Conservation (phyloP, 64 coral and sea anemone species). For the Stichodactyla mertensii region DNA sequence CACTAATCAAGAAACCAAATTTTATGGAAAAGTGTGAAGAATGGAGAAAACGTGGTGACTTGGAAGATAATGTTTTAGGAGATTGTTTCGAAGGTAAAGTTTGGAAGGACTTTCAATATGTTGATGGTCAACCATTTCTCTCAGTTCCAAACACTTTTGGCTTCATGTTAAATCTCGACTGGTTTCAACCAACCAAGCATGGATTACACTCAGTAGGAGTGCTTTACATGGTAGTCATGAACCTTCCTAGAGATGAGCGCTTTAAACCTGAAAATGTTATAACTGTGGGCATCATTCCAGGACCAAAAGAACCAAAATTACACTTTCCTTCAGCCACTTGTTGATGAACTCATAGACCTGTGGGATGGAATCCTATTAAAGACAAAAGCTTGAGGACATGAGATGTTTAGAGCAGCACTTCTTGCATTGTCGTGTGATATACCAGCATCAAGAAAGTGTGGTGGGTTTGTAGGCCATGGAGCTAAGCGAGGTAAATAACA, state of each 20-base stretch:
- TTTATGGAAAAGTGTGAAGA: constrained; percentile 51
- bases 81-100: constrained; percentile 47
- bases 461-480: constrained; percentile 57
- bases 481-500: constrained; percentile 41
- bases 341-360: constrained; percentile 45
- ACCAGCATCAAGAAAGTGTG: constrained; percentile 66
- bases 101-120: constrained; percentile 51
- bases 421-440: constrained; percentile 62
- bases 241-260: constrained; percentile 59
- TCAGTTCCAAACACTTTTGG: constrained; percentile 39
- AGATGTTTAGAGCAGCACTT: constrained; percentile 34
- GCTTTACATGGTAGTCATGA: constrained; percentile 60
- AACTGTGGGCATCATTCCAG: constrained; percentile 61
- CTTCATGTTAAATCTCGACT: constrained; percentile 54
- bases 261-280: constrained; percentile 59
- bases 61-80: constrained; percentile 25
- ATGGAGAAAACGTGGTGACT: constrained; percentile 35
- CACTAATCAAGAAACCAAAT: constrained; percentile 28
- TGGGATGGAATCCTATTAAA: constrained; percentile 46
- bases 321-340: constrained; percentile 50
- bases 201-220: constrained; percentile 42
- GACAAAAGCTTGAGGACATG: background rate
- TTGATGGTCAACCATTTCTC: constrained; percentile 40
- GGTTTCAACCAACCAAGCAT: constrained; percentile 46
- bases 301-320: constrained; percentile 42